These are phyloP conservation scores for Meiosimyza decipiens DNA, from an alignment of 2,888 invertebrate species.

Conservation along the genomic window DNA sequence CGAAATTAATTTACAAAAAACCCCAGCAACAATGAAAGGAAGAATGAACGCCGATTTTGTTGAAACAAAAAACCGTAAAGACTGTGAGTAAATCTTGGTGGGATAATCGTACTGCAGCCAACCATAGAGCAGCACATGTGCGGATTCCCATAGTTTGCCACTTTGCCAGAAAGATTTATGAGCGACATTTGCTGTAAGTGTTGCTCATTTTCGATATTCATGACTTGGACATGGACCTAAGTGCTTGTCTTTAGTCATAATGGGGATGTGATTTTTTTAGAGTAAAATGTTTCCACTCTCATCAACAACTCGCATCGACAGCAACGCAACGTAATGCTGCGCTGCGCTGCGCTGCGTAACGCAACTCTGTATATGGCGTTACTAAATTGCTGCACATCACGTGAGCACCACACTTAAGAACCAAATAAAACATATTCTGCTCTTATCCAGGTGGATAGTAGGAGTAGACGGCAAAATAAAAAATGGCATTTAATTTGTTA, in stretches of 20 bases:
- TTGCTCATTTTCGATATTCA: slow-evolving; percentile 32
- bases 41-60: too few relatives aligned
- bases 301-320: neutral
- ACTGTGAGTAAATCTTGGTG: slow-evolving; percentile 13
- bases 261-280: slow-evolving; percentile 29
- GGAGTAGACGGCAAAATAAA: slow-evolving; percentile 12
- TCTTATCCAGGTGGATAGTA: neutral
- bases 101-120: slow-evolving; percentile 13
- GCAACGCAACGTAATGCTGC: neutral
- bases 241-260: slow-evolving; percentile 32
- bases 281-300: slow-evolving; percentile 27
- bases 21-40: neutral
- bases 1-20: slow-evolving; percentile 20
- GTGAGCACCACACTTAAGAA: slow-evolving; percentile 24
- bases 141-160: slow-evolving; percentile 28
- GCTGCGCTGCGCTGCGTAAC: neutral
- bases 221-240: slow-evolving; percentile 27
- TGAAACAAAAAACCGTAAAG: neutral
- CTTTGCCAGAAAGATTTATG: slow-evolving; percentile 24
- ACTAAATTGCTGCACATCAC: slow-evolving; percentile 26
- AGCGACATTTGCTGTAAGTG: slow-evolving; percentile 29
- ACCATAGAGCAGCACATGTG: slow-evolving; percentile 19
- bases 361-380: slow-evolving; percentile 8
- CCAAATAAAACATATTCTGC: slow-evolving; percentile 23
- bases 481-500: slow-evolving; percentile 19